Base-by-base conservation (phyloP, 2,113 vertebrate species). In the Lasiurus cinereus region DNA sequence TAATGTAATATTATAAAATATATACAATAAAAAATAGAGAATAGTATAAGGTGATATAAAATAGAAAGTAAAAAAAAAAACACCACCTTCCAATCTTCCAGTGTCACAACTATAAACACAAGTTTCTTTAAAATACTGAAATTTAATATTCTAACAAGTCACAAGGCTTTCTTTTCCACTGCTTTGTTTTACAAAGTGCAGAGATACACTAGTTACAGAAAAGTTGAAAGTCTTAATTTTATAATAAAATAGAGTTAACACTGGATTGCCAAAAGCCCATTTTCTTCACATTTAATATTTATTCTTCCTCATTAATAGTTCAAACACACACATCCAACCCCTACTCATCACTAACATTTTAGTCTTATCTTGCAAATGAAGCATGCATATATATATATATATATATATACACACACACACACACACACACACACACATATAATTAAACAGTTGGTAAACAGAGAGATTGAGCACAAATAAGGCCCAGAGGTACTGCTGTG, bases 321-420 rank as follows among this genome's bases (percentile, higher is more conserved):
- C 29, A 79, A 88, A 90, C 43, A 94, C 29, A 83, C 19, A 88
- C 3, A 83, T 19, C 52, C 85, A 91, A 64, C 4, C 18, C 27
- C 10, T 33, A 48, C 19, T 87, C 36, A 91, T 98, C 97, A 99
- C 99, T 99, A 99, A 95, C 99, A 99, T 97, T 99, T 99, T 27
- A 88, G 98, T 98, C 94, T 99, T 98, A 93, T 98, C 98, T 95
- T 97, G 98, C 11, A 98, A 73, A 59, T 99, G 98, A 91, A 99
- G 97, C 95, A n/a, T n/a, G 98, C 95, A 98, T n/a, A 95, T 98
- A 98, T 94, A 39, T 39, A 39, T 39, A n/a, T n/a, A n/a, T n/a
- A n/a, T n/a, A n/a, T n/a, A n/a, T n/a, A n/a, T n/a, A n/a, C n/a
- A n/a, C n/a, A n/a, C n/a, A n/a, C n/a, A n/a, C n/a, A n/a, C n/a